Evolutionary conservation across 2,888 invertebrate species (phyloP).

Genomic region (Malthinus seriepunctatus): DNA sequence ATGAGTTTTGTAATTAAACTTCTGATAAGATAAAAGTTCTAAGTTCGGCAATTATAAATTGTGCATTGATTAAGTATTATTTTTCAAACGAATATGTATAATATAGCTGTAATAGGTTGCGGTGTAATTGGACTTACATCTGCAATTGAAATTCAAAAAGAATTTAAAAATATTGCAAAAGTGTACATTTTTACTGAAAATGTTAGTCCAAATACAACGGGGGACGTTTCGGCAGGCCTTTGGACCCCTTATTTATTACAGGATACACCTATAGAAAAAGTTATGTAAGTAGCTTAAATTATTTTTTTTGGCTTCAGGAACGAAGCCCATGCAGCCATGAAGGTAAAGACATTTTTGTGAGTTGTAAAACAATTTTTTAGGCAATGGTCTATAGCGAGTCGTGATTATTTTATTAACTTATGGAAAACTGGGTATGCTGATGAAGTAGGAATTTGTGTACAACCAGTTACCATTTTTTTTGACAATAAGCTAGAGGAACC

Average conservation of each 20-base stretch:
- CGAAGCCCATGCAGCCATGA: no score
- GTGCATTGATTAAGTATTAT: no score
- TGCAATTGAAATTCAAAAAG: slow-evolving; percentile 68
- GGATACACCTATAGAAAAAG: slow-evolving; percentile 58
- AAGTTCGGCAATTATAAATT: no score
- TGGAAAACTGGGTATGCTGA: slow-evolving; percentile 61
- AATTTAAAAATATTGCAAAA: slow-evolving; percentile 54
- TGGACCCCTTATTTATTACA: slow-evolving; percentile 71
- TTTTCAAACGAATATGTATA: slow-evolving; percentile 20
- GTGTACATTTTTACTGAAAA: slow-evolving; percentile 67
- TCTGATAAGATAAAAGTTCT: no score
- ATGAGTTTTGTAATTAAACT: no score
- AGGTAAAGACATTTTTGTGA: no score
- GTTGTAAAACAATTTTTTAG: slow-evolving; percentile 50
- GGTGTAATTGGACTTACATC: slow-evolving; percentile 74
- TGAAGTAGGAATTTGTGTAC: slow-evolving; percentile 57
- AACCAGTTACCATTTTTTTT: slow-evolving; percentile 53
- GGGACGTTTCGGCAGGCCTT: slow-evolving; percentile 76
- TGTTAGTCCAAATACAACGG: slow-evolving; percentile 73
- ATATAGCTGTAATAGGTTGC: slow-evolving; percentile 69
- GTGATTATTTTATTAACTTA: slow-evolving; percentile 60
- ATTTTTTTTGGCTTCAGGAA: neutral
- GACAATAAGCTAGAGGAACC: slow-evolving; percentile 41
- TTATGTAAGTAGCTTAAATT: slow-evolving; percentile 56
- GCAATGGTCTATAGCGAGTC: slow-evolving; percentile 67